A percentile compares a stretch with the other conserved stretches of the same genome.
Evolutionary conservation across 2,888 invertebrate genomes (phyloP).

Genomic region (Theristus sp.): DNA sequence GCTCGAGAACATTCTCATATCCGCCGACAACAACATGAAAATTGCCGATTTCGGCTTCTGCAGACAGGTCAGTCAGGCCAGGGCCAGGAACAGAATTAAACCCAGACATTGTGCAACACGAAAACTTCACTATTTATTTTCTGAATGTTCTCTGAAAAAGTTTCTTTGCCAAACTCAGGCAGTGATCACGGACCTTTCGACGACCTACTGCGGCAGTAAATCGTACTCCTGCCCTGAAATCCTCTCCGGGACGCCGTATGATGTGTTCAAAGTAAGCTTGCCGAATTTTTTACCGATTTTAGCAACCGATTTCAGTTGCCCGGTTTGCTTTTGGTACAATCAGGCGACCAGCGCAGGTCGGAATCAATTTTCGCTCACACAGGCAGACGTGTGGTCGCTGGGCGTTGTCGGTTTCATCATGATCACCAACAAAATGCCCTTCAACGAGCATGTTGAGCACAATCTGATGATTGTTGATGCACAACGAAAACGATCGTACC

Average conservation of each 20-base stretch:
- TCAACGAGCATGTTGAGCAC: slow-evolving; percentile 32
- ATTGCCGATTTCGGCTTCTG: slow-evolving; percentile 36
- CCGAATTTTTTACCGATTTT: background rate
- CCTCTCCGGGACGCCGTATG: slow-evolving; percentile 32
- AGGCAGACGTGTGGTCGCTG: slow-evolving; percentile 22
- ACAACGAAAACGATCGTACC: slow-evolving; percentile 1
- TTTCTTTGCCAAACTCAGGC: no score
- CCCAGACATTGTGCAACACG: no score
- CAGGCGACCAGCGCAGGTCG: background rate
- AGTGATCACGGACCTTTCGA: slow-evolving; percentile 29
- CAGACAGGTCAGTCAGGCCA: slow-evolving; percentile 15
- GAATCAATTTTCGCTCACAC: background rate
- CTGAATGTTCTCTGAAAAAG: no score
- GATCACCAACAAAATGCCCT: slow-evolving; percentile 36
- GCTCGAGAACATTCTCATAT: slow-evolving; percentile 35
- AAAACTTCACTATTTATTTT: no score
- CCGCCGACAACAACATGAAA: slow-evolving; percentile 28
- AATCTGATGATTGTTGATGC: slow-evolving; percentile 11
- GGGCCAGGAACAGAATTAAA: no score
- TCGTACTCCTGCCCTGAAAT: slow-evolving; percentile 33
- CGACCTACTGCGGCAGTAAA: slow-evolving; percentile 37
- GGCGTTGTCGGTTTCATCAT: slow-evolving; percentile 36
- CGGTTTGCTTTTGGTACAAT: background rate
- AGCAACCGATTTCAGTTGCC: background rate
- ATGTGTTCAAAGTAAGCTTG: slow-evolving; percentile 31